phyloP scores from a whole-genome alignment of 2,113 vertebrate species.

The Nerophis lumbriciformis region DNA sequence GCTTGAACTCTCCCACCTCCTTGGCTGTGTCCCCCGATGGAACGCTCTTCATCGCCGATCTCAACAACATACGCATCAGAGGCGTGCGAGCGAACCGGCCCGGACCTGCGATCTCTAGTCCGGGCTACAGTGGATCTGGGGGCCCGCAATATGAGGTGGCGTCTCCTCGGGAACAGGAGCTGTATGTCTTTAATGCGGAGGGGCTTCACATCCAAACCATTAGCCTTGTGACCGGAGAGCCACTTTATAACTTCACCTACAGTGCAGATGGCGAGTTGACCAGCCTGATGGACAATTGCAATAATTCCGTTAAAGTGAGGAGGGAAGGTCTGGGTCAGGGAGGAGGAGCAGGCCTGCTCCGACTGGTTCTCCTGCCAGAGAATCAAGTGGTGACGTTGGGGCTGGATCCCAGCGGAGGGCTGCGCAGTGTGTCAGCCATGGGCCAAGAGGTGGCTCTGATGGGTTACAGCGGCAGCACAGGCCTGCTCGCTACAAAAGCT shows the following conservation, averaged over 20 bases:
- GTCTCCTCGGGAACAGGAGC: slow-evolving; percentile 91
- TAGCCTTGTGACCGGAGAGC: slow-evolving; percentile 92
- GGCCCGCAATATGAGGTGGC: slow-evolving; percentile 90
- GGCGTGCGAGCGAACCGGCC: slow-evolving; percentile 88
- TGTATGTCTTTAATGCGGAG: slow-evolving; percentile 91
- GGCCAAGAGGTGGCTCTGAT: slow-evolving; percentile 90
- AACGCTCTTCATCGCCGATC: slow-evolving; percentile 94
- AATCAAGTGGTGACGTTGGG: slow-evolving; percentile 92
- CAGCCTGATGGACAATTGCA: slow-evolving; percentile 85
- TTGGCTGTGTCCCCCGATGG: slow-evolving; percentile 93
- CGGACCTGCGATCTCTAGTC: slow-evolving; percentile 61
- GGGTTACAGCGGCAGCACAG: slow-evolving; percentile 89
- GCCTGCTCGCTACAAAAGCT: slow-evolving; percentile 92
- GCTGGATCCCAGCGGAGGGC: slow-evolving; percentile 81
- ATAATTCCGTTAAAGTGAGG: slow-evolving; percentile 88
- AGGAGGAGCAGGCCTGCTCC: slow-evolving; percentile 76
- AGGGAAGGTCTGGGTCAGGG: slow-evolving; percentile 79
- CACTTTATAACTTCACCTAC: slow-evolving; percentile 94
- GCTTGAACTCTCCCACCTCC: slow-evolving; percentile 92
- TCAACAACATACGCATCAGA: slow-evolving; percentile 95
- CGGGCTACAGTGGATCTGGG: slow-evolving; percentile 32
- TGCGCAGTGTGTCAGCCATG: slow-evolving; percentile 86
- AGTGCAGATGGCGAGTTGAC: slow-evolving; percentile 80
- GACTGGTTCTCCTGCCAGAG: slow-evolving; percentile 90
- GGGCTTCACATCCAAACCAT: slow-evolving; percentile 93